phyloP scores from a whole-genome alignment of 1,140 invertebrate genomes.

The Saccostrea echinata region DNA sequence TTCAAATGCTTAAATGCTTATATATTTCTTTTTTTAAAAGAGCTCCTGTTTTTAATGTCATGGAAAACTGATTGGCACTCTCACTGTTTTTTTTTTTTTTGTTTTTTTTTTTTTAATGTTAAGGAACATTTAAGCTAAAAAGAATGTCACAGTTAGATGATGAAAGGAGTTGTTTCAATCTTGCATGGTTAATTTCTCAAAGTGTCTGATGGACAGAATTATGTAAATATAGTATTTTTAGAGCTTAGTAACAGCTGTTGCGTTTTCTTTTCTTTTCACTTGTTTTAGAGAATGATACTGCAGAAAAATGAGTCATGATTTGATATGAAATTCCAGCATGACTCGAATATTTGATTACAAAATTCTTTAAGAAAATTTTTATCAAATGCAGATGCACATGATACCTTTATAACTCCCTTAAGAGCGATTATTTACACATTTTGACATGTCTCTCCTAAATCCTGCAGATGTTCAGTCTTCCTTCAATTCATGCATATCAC shows the following conservation, averaged over 20 bases:
- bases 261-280: not conserved
- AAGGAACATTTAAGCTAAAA: too few species aligned
- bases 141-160: not conserved
- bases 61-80: too few species aligned
- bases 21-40: too few species aligned
- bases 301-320: not conserved
- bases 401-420: not conserved
- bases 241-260: not conserved
- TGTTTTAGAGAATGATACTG: conserved; percentile 1
- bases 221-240: not conserved
- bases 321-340: conserved; percentile 28
- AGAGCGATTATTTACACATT: not conserved
- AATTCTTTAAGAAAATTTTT: conserved; percentile 1
- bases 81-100: too few species aligned
- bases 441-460: not conserved
- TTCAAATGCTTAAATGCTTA: too few species aligned
- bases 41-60: too few species aligned
- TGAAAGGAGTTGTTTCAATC: not conserved
- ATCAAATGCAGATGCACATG: not conserved
- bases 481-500: too few species aligned
- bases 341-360: conserved; percentile 28
- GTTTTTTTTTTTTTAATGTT: too few species aligned
- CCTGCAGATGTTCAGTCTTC: not conserved
- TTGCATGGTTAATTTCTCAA: conserved; percentile 19
- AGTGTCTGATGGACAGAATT: not conserved